Percentiles rank a stretch among this genome's conserved stretches.
Evolutionary conservation across 2,113 vertebrate genomes (phyloP).

Genomic region (Xiphias gladius): DNA sequence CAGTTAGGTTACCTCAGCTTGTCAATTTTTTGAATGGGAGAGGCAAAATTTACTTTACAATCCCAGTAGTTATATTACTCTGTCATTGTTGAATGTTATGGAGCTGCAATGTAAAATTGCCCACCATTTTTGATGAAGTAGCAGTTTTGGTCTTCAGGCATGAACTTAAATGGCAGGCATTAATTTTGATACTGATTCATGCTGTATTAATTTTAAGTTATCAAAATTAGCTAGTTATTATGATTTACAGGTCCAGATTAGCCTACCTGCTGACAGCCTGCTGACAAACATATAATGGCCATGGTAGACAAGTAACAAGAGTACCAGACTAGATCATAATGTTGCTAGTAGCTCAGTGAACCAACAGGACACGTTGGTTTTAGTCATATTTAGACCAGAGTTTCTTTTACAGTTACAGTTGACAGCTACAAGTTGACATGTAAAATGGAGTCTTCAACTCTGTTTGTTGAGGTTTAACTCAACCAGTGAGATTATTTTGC

Average conservation of each 20-base stretch:
- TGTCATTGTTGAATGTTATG: background rate
- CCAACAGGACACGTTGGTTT: background rate
- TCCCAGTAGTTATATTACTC: too few relatives aligned
- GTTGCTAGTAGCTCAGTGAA: background rate
- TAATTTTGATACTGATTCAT: background rate
- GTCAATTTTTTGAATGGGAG: background rate
- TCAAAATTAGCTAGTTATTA: background rate
- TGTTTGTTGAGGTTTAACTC: constrained; percentile 16
- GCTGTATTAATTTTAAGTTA: too few relatives aligned
- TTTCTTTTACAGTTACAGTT: background rate
- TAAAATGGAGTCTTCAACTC: background rate
- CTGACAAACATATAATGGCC: background rate
- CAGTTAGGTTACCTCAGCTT: background rate
- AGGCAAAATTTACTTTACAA: background rate
- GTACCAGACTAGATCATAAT: background rate
- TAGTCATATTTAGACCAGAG: background rate
- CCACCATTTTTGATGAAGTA: background rate
- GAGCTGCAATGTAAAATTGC: background rate
- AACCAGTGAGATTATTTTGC: constrained; percentile 38
- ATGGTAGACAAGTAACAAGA: background rate
- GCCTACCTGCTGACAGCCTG: too few relatives aligned
- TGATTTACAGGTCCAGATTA: background rate
- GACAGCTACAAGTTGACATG: too few relatives aligned
- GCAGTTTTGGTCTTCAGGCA: background rate
- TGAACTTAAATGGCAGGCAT: background rate